Evolutionary conservation across 2,888 invertebrate species (phyloP).

Genomic region (Brenthis hecate): DNA sequence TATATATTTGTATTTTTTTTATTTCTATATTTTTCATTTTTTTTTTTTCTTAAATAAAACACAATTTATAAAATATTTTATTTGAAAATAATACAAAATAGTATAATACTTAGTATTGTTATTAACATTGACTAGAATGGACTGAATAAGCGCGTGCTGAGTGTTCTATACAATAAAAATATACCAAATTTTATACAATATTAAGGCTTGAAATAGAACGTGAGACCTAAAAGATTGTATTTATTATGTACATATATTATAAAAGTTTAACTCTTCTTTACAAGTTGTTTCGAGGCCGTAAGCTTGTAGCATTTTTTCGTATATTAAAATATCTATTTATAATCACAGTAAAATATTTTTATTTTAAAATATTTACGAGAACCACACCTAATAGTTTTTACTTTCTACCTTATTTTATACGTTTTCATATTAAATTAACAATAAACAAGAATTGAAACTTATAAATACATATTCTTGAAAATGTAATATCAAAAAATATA

Average conservation of each 20-base stretch:
- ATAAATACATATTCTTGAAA: too few relatives aligned
- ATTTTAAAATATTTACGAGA: constrained; percentile 3
- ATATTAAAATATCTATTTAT: constrained; percentile 17
- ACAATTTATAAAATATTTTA: constrained; percentile 62
- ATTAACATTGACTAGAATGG: constrained; percentile 21
- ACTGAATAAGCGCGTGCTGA: constrained; percentile 18
- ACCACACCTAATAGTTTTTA: background rate
- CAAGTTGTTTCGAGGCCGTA: background rate
- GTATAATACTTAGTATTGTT: constrained; percentile 37
- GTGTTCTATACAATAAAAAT: background rate
- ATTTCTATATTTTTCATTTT: too few relatives aligned
- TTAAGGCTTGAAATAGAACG: constrained; percentile 6
- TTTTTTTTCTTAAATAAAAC: constrained; percentile 57
- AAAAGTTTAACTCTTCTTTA: too few relatives aligned
- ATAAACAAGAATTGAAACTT: too few relatives aligned
- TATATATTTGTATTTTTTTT: too few relatives aligned
- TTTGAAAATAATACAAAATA: constrained; percentile 61
- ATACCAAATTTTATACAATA: constrained; percentile 7
- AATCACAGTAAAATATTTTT: constrained; percentile 13
- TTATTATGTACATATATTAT: too few relatives aligned
- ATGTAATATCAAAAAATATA: too few relatives aligned
- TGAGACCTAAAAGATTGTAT: background rate
- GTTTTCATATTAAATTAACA: too few relatives aligned
- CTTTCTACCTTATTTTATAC: too few relatives aligned
- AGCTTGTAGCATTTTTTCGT: background rate